Evolutionary conservation across 2,113 vertebrate species (phyloP), one percentile per base, ranked within the genome.

Genomic region (Colossoma macropomum): DNA sequence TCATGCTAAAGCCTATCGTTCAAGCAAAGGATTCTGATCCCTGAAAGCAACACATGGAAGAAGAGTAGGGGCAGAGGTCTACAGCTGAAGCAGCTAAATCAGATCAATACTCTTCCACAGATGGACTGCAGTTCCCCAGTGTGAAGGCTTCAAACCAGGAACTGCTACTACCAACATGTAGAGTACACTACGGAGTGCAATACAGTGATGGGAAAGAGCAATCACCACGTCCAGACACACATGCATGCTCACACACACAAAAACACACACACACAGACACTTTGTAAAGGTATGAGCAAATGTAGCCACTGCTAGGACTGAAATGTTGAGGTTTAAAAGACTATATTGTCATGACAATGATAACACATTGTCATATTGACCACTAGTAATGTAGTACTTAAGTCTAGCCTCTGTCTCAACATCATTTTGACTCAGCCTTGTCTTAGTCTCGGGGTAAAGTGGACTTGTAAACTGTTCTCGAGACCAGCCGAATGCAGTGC

Each of bases 41-140:
- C 41, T 32, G 34, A 59, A 28, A 38, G 34, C 38, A 16, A 60
- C 38, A 45, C 52, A 27, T 27, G 19, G 48, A 60, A 74, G 63
- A 60, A 65, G 38, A 41, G 48, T 45, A 17, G 60, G 34, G 65
- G 25, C 38, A 23, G 62, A 73, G 60, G 34, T 60, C 25, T 66
- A 52, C 80, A 62, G 63, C 70, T 68, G 21, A 25, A 75, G 81
- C 82, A 82, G 60, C 82, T 72, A 79, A 65, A 79, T 78, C 83
- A 48, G 56, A 89, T 89, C 86, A 86, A 87, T 86, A 75, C 12
- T 72, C 34, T 73, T 74, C 27, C n/a, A 34, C 81, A 28, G 32
- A 38, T 21, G 41, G 34, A 45, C 32, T 56, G 4, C 54, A 45
- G 30, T 54, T 83, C 70, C 10, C 72, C 3, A 74, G 65, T 68